Conservation (phyloP, 2,113 vertebrate genomes). For the Sphyrna mokarran region DNA sequence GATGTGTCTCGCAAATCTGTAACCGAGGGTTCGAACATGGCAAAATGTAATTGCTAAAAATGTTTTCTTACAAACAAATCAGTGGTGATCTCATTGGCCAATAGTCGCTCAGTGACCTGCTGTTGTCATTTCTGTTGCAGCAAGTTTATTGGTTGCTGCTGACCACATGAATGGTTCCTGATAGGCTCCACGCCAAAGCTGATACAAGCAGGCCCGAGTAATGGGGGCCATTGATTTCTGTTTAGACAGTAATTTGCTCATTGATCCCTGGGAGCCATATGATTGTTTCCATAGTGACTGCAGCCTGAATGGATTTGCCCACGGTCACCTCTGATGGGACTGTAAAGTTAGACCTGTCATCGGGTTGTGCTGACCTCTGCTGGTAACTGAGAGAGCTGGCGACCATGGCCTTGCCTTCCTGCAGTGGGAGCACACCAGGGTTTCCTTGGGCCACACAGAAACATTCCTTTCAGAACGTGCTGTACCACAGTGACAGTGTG, state of each 20-base stretch:
- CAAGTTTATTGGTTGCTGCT: not conserved
- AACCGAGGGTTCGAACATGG: not conserved
- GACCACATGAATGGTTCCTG: not conserved
- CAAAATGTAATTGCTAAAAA: not conserved
- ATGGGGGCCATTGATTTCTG: not conserved
- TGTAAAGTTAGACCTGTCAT: not conserved
- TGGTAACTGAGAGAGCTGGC: not conserved
- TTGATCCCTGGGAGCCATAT: not conserved
- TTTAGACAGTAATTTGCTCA: not conserved
- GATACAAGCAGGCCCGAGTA: not conserved
- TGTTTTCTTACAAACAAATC: not conserved
- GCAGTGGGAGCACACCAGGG: not conserved
- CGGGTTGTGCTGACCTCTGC: not conserved
- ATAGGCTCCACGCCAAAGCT: not conserved
- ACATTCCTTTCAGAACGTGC: not conserved
- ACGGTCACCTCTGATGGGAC: not conserved
- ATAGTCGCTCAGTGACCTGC: not conserved
- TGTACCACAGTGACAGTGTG: not conserved
- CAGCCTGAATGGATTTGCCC: not conserved
- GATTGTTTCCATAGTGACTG: not conserved
- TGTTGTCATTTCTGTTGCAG: not conserved
- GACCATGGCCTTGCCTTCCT: not conserved
- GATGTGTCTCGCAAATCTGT: not conserved
- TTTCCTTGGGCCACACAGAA: not conserved
- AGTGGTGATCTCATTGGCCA: not conserved